phyloP scores from a whole-genome alignment of 2,113 vertebrate species.

The Callipepla squamata region DNA sequence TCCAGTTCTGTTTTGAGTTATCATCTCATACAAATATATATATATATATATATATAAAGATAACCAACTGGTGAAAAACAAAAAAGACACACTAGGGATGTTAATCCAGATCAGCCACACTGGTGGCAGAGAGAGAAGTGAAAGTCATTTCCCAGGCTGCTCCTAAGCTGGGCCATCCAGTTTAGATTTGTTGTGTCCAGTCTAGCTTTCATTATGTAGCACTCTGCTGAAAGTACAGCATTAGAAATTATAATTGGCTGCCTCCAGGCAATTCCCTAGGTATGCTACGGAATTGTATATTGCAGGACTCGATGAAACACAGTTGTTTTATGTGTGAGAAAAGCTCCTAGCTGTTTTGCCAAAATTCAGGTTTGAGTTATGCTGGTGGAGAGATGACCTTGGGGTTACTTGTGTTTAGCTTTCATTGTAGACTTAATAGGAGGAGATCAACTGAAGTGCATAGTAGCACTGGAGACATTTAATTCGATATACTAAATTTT shows the following conservation, averaged over 20 bases:
- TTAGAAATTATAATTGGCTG: slow-evolving; percentile 41
- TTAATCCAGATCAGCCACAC: neutral
- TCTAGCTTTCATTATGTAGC: neutral
- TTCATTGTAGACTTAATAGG: slow-evolving; percentile 54
- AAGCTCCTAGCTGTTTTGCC: slow-evolving; percentile 20
- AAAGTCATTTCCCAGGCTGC: neutral
- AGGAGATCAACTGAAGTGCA: slow-evolving; percentile 41
- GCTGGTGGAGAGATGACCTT: slow-evolving; percentile 21
- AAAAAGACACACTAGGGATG: neutral
- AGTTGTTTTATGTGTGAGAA: neutral
- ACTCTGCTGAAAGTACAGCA: neutral
- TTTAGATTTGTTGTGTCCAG: neutral
- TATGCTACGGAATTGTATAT: neutral
- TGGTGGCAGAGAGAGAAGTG: neutral
- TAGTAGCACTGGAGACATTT: neutral
- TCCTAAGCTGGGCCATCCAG: neutral
- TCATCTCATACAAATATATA: neutral
- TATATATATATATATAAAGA: neutral
- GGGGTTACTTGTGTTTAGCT: slow-evolving; percentile 37
- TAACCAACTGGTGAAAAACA: neutral
- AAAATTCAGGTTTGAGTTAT: slow-evolving; percentile 25
- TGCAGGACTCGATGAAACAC: neutral
- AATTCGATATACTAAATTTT: slow-evolving; percentile 57
- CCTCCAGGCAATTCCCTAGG: slow-evolving; percentile 1
- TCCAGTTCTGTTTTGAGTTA: neutral